These are phyloP conservation scores for Empis livida DNA, from an alignment of 2,888 invertebrate species.

Conservation along the genomic window DNA sequence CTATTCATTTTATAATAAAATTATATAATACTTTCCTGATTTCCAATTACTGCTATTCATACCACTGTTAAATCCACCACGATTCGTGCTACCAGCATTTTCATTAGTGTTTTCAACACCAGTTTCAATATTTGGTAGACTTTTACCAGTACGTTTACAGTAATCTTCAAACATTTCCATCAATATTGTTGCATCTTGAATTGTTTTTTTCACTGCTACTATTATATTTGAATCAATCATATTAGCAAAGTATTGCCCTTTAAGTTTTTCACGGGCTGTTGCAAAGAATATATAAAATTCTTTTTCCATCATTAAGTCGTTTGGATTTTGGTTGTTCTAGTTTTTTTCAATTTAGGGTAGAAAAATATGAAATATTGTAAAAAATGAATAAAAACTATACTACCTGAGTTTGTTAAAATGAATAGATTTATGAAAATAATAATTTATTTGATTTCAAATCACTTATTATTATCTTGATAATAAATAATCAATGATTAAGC, in stretches of 20 bases:
- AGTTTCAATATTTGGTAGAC: background rate
- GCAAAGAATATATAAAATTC: constrained; percentile 11
- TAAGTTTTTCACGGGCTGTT: constrained; percentile 11
- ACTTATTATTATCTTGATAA: too few species aligned
- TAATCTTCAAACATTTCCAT: constrained; percentile 10
- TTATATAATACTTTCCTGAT: background rate
- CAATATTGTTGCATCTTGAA: constrained; percentile 7
- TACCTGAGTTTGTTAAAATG: too few species aligned
- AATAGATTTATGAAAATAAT: too few species aligned
- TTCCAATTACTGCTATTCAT: background rate
- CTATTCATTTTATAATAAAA: too few species aligned
- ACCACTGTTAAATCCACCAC: background rate
- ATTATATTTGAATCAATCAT: constrained; percentile 7
- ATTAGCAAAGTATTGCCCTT: constrained; percentile 10
- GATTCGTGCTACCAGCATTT: background rate
- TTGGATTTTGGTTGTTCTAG: constrained; percentile 10
- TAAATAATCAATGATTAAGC: too few species aligned
- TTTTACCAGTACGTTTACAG: constrained; percentile 1
- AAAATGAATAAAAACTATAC: background rate
- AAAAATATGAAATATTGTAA: background rate
- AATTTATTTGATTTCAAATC: too few species aligned
- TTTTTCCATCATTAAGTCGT: constrained; percentile 10
- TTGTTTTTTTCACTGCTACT: constrained; percentile 5
- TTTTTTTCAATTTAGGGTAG: background rate
- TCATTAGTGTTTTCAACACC: background rate